Conservation (phyloP, 2,113 vertebrate genomes). For the Pachyramphus minor region DNA sequence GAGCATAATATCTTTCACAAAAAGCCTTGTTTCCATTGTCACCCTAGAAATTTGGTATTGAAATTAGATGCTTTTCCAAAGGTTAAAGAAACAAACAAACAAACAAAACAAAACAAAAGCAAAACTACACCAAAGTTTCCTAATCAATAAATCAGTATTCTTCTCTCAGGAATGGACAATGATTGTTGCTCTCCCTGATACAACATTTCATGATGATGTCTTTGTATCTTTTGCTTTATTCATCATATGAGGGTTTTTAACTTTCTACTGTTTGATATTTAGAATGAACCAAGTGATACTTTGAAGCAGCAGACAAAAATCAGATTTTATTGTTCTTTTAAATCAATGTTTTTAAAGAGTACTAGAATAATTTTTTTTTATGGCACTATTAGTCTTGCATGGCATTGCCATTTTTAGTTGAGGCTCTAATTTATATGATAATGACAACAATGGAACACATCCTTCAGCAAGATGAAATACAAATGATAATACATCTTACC, state of each 20-base stretch:
- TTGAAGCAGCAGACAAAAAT: constrained; percentile 31
- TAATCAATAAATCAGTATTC: background rate
- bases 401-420: constrained; percentile 37
- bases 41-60: background rate
- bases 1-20: background rate
- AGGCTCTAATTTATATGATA: constrained; percentile 21
- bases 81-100: background rate
- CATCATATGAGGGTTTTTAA: background rate
- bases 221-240: background rate
- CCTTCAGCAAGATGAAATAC: background rate
- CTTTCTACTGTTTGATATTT: constrained; percentile 44
- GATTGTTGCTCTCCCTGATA: background rate
- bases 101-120: background rate
- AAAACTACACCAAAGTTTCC: background rate
- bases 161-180: background rate
- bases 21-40: background rate
- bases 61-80: background rate
- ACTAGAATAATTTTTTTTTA: constrained; percentile 44
- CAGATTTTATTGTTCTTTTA: constrained; percentile 59
- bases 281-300: constrained; percentile 38
- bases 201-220: background rate
- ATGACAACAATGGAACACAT: background rate
- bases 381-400: constrained; percentile 43
- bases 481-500: background rate
- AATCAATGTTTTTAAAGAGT: constrained; percentile 57